Evolutionary conservation across 2,113 vertebrate genomes (phyloP), one percentile per base, ranked within the genome.

Genomic region (Paraplagusia blochii): DNA sequence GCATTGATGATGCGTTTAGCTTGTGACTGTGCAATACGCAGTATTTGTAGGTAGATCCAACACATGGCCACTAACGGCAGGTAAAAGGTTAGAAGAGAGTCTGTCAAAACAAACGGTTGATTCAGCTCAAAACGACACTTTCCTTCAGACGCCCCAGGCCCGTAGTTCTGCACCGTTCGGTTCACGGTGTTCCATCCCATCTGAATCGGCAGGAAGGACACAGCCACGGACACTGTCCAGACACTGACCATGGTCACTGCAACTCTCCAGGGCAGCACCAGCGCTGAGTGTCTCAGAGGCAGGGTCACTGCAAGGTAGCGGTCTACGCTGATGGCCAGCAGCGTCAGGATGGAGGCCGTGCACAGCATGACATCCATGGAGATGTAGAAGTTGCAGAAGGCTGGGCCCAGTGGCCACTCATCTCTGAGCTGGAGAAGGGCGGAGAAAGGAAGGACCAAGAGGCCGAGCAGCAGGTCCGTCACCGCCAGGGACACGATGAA

Each of bases 291-390:
- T 39, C 92, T 93, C 9, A 99, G 88, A 17, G 97, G 96, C 45
- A 90, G 88, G 0, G 93, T 98, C 69, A 99, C 89, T 0, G 95
- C 95, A 0, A 93, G 90, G 89, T 97, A 98, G 42, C 96, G 93
- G 76, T 98, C 97, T 1, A 99, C 86, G 56, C 95, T 98, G 83
- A 99, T 98, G 86, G 93, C 86, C 67, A 98, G 88, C 35, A 99
- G 93, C 61, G 95, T 97, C 66, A 99, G 94, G 73, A 99, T 99
- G 77, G 97, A 99, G 54, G 95, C 96, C 0, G 97, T 98, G 84
- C 94, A 97, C 35, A 99, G 85, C 96, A 99, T 98, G 72, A 99
- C 94, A 0, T 99, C 96, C 86, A 98, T 84, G 73, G 94, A 98
- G 75, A 83, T 90, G 60, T 99, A 97, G 83, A 99, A 88, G 66